Evolutionary conservation across 2,113 vertebrate species (phyloP), one percentile per base, ranked within the genome.

Genomic region (Paramisgurnus dabryanus): DNA sequence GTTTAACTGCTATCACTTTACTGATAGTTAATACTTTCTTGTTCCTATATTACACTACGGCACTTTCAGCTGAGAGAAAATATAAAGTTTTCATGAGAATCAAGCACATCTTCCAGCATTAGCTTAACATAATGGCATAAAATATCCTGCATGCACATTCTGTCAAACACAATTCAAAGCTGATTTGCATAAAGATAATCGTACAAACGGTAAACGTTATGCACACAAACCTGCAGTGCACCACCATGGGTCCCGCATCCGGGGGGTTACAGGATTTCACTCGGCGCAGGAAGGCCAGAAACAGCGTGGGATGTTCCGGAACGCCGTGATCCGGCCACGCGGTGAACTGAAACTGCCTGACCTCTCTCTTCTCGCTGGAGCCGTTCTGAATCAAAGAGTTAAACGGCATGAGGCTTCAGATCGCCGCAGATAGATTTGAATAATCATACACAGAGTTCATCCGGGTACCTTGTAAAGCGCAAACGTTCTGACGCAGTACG

Each of bases 281-380:
- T 88, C 98, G 92, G 81, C 98, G 87, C 74, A 99, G 89, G 89
- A 99, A 99, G 91, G 97, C 98, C 80, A 99, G 91, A 82, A 99
- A 99, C 0, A 97, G 98, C 15, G 98, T 99, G 13, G 97, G 98
- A 83, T 99, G 97, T 69, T 99, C 98, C 1, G 98, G 98, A 60
- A 99, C 97, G 22, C 98, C 98, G 2, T 99, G 98, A 87, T 99
- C 98, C n/a, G 98, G 98, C 98, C 97, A 99, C 60, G 98, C 98
- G 47, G 98, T 99, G 89, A 99, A 99, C 92, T 99, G 98, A 89
- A 99, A 99, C 87, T 99, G 98, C 71, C 98, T 93, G 76, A 99
- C 96, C 91, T 99, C 98, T 73, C 97, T 92, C 87, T 99, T 99
- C 90, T 99, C 98, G 71, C 96, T 99, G 47, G 96, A 99, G 78